Base-by-base conservation (phyloP, 2,888 invertebrate species). In the Andrena chrysosceles region DNA sequence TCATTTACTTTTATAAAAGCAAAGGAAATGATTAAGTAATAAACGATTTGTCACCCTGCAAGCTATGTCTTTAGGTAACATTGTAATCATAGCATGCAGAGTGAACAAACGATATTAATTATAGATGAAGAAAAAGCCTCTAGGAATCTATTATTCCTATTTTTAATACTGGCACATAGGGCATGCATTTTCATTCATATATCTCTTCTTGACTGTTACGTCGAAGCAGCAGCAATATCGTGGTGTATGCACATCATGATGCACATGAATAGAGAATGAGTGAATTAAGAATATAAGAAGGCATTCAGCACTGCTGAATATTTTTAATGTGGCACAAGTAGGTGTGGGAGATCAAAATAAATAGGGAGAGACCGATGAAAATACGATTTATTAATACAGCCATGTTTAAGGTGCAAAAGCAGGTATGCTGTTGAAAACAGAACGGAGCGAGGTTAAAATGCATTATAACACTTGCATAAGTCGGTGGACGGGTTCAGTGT, bases 401-500 rank as follows among this genome's bases (percentile, higher is more conserved):
- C 67, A 83, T 67, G 26, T 70, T 74, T 52, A 33, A 62, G 20
- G 62, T 29, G 35, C 29, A 62, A 33, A 82, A 83, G 70, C 66
- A 62, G 64, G 69, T 66, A 56, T 33, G 48, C 26, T 64, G 54
- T 71, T 29, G 73, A 83, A 83, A 83, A 83, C 83, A 84, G 23
- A 84, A 78, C 68, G 29, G 63, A 78, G 71, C 68, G 48, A 84
- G 83, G 83, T 84, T 84, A 84, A 78, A 69, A 70, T 56, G 71
- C 29, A 71, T 83, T 69, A 54, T 10, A 76, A 80, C 69, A 74
- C 66, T 83, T 83, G 79, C 76, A 80, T 80, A 68, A 79, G 59
- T 76, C 23, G 5, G 23, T 26, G 42, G 63, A 78, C 26, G 29
- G n/a, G 33, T 33, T 10, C n/a, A 67, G 3, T 68, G 49, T 82